Percentiles rank a stretch among this genome's conserved stretches.
These are phyloP conservation scores for Puntigrus tetrazona DNA, from an alignment of 2,113 vertebrate genomes.

Conservation along the genomic window DNA sequence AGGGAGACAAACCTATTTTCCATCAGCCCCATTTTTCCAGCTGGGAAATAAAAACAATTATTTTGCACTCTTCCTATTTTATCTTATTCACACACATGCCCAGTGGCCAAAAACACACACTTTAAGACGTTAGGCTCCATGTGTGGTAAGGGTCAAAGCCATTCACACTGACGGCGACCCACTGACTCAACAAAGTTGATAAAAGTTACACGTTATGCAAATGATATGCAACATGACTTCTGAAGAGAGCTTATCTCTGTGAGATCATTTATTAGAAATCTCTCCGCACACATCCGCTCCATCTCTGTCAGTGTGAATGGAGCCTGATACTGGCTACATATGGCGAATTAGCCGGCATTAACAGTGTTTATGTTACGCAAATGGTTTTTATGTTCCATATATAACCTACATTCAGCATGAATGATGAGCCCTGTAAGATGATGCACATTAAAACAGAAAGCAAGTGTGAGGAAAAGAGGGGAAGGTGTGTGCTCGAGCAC, in stretches of 20 bases:
- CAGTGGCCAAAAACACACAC: conserved; percentile 2
- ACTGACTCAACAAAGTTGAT: not conserved
- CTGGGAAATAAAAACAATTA: conserved; percentile 64
- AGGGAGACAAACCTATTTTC: conserved; percentile 63
- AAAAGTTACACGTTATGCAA: not conserved
- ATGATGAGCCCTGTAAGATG: not conserved
- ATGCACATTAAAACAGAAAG: not conserved
- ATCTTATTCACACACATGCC: conserved; percentile 8
- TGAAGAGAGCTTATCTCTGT: not conserved
- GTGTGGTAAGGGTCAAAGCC: not conserved
- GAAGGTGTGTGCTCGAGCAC: conserved; percentile 25
- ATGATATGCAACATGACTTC: not conserved
- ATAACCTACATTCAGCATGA: not conserved
- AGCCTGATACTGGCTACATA: not conserved
- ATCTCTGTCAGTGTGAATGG: not conserved
- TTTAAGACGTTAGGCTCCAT: not conserved
- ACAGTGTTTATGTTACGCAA: not conserved
- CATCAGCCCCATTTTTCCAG: conserved; percentile 47
- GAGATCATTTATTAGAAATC: not conserved
- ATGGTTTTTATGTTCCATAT: not conserved
- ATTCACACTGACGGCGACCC: not conserved
- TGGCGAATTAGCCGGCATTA: not conserved
- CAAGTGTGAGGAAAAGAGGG: not conserved
- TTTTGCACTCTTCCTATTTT: conserved; percentile 50
- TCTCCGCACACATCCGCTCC: not conserved